phyloP scores from a whole-genome alignment of 2,888 invertebrate genomes.

The Hypercompe scribonia region DNA sequence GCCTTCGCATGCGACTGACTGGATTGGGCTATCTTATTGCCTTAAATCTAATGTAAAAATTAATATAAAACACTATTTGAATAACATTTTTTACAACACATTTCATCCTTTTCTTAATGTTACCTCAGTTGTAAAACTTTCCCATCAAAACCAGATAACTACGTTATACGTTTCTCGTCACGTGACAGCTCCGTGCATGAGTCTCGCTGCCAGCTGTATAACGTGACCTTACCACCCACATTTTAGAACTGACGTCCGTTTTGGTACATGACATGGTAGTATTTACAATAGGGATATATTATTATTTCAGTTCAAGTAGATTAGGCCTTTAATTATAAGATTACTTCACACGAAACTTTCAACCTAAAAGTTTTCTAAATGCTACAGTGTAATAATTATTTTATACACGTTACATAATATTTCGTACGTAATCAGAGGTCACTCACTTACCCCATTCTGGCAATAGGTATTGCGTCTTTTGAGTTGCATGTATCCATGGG shows the following conservation, averaged over 20 bases:
- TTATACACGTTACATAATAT: not conserved
- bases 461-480: too few relatives aligned
- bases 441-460: too few relatives aligned
- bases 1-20: not conserved
- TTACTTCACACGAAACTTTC: not conserved
- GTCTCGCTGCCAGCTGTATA: slow-evolving; percentile 12
- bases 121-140: not conserved
- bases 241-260: not conserved
- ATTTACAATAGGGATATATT: too few relatives aligned
- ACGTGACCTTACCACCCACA: slow-evolving; percentile 24
- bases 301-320: not conserved
- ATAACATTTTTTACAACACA: not conserved
- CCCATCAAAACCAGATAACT: slow-evolving; percentile 15
- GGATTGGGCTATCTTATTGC: not conserved
- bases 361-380: not conserved
- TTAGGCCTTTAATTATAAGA: not conserved
- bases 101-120: not conserved
- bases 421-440: too few relatives aligned
- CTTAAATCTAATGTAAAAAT: not conserved
- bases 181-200: slow-evolving; percentile 19
- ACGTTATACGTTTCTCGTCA: slow-evolving; percentile 18
- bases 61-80: not conserved
- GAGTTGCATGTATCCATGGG: too few relatives aligned
- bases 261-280: not conserved
- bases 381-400: not conserved